Evolutionary conservation across 2,797 vertebrate genomes (phyloP), one percentile per base, ranked within the genome.

Genomic region (Danio tinwini): DNA sequence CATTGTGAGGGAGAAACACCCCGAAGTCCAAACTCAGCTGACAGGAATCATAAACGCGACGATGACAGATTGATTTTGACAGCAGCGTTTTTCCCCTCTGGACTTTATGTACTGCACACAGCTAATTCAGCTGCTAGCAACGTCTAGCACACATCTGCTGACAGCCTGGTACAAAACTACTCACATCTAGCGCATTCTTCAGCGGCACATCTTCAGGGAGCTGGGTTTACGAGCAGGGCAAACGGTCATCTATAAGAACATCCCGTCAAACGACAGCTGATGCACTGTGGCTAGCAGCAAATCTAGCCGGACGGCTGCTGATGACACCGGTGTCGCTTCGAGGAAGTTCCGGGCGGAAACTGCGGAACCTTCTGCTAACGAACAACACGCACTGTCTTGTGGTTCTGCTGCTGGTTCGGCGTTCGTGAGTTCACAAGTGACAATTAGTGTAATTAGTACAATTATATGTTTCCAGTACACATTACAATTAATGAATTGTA

Each of bases 171-270:
- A 7, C 14, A 12, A 10, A 45, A 49, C 7, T 64, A 85, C 84
- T 85, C 56, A 85, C 84, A 58, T 74, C 10, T 82, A 68, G 47
- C 58, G 70, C 80, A 80, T 81, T 76, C 62, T 79, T 84, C 44
- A 85, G 47, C 77, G 71, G 49, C 67, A 77, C 73, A 83, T 83
- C 56, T 64, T 77, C 56, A 5, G 49, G 63, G 52, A 50, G 21
- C 50, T 10, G 56, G 13, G 17, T 39, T 76, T 29, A 70, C 14
- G 7, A 47, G 58, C 9, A 63, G 56, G 21, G 14, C n/a, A 45
- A 71, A 39, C 5, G 13, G 67, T 63, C 61, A 59, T 62, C 45
- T 58, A n/a, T 4, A 73, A 29, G 61, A 45, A 61, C 85, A 81
- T 77, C 45, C 72, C 78, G 52, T 37, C 9, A 73, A 56, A n/a